Evolutionary conservation across 1,140 invertebrate species (phyloP).

Genomic region (Papilio machaon): DNA sequence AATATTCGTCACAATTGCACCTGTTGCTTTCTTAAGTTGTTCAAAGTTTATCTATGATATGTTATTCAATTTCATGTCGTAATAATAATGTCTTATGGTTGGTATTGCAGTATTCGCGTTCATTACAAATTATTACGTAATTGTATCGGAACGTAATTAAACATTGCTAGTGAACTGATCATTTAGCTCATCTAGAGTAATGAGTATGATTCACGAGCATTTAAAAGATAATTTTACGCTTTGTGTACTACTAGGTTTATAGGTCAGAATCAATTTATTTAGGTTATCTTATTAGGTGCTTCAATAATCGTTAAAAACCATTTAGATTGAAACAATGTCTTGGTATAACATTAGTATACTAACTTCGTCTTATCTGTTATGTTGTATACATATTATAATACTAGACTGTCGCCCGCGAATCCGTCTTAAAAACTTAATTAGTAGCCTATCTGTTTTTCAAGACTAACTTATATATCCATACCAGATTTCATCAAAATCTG

Average conservation of each 20-base stretch:
- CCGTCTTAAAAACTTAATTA: no score
- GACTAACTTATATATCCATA: no score
- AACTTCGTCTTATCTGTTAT: neutral
- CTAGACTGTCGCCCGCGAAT: no score
- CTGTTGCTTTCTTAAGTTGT: no score
- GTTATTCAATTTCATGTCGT: no score
- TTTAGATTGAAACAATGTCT: neutral
- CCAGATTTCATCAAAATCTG: no score
- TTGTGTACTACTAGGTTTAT: slow-evolving; percentile 5
- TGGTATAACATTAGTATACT: no score
- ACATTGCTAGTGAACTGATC: neutral
- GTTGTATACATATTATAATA: no score
- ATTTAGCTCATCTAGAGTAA: slow-evolving; percentile 1
- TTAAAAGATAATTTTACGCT: slow-evolving; percentile 8
- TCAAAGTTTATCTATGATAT: no score
- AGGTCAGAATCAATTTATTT: neutral
- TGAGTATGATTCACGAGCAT: neutral
- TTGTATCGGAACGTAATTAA: neutral
- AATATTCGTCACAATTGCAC: no score
- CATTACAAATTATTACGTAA: neutral
- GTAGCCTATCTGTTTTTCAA: no score
- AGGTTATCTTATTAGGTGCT: slow-evolving; percentile 3
- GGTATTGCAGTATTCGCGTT: neutral
- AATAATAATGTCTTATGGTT: no score
- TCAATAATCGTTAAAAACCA: neutral